Evolutionary conservation across 2,888 invertebrate species (phyloP).

Genomic region (Eurytoma californica): DNA sequence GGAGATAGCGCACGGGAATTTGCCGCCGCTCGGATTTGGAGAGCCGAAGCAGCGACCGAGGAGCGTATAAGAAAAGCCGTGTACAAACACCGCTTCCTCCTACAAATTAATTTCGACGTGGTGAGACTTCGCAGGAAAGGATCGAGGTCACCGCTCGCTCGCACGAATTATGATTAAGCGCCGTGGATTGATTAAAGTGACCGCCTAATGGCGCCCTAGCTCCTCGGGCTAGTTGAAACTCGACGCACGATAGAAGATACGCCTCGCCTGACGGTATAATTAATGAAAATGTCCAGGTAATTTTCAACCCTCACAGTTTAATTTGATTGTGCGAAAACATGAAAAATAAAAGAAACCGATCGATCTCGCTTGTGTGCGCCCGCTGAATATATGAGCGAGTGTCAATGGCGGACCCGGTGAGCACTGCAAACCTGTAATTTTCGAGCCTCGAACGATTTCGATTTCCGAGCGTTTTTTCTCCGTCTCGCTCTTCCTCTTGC

Average conservation of each 20-base stretch:
- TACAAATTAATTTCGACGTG: neutral
- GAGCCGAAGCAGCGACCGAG: neutral
- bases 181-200: constrained; percentile 1
- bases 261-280: neutral
- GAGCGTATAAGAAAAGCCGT: constrained; percentile 7
- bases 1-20: constrained; percentile 40
- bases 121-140: neutral
- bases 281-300: constrained; percentile 31
- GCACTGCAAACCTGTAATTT: constrained; percentile 49
- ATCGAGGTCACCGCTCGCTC: neutral
- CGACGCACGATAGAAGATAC: neutral
- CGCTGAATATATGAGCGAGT: constrained; percentile 20
- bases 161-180: constrained; percentile 6
- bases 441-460: constrained; percentile 45
- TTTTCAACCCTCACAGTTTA: constrained; percentile 8
- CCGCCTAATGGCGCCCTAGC: neutral
- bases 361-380: neutral
- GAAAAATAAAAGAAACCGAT: constrained; percentile 20
- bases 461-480: constrained; percentile 29
- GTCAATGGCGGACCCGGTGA: constrained; percentile 40
- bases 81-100: neutral
- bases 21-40: neutral
- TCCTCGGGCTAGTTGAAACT: neutral
- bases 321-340: constrained; percentile 3
- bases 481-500: constrained; percentile 30